phyloP scores from a whole-genome alignment of 2,888 invertebrate genomes.

The Meiosimyza decipiens region DNA sequence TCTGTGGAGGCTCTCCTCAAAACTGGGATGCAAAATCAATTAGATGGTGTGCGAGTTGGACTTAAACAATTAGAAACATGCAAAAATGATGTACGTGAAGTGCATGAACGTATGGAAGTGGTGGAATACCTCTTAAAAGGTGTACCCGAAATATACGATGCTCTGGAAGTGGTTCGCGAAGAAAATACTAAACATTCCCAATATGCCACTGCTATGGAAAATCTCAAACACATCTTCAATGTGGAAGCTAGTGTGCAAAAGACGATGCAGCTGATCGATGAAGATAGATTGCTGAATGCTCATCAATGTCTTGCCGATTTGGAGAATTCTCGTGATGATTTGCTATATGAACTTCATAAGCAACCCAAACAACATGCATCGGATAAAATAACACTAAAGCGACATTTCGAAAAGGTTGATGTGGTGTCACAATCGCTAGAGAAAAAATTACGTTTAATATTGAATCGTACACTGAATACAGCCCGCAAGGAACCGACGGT shows the following conservation, averaged over 20 bases:
- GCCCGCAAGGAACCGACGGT: slow-evolving; percentile 94
- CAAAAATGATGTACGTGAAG: slow-evolving; percentile 84
- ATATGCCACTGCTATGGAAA: slow-evolving; percentile 97
- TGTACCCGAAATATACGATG: slow-evolving; percentile 83
- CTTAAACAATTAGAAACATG: slow-evolving; percentile 89
- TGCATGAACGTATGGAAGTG: slow-evolving; percentile 77
- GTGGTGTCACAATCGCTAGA: slow-evolving; percentile 87
- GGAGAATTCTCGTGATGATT: slow-evolving; percentile 95
- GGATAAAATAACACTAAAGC: slow-evolving; percentile 91
- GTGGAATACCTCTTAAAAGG: slow-evolving; percentile 80
- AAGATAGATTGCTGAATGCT: slow-evolving; percentile 93
- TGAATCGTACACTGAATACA: slow-evolving; percentile 91
- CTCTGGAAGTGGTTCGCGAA: slow-evolving; percentile 85
- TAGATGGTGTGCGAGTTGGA: slow-evolving; percentile 96
- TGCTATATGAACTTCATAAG: slow-evolving; percentile 93
- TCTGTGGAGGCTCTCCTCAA: slow-evolving; percentile 74
- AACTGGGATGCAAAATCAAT: slow-evolving; percentile 97
- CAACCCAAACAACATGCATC: slow-evolving; percentile 86
- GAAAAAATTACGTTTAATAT: slow-evolving; percentile 89
- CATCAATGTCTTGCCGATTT: slow-evolving; percentile 95
- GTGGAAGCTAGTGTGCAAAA: slow-evolving; percentile 96
- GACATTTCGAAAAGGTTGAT: slow-evolving; percentile 96
- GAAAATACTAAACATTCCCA: slow-evolving; percentile 96
- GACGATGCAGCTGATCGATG: slow-evolving; percentile 92
- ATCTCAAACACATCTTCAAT: slow-evolving; percentile 97